Conservation (phyloP, 2,797 vertebrate genomes). For the Mormyrus proboscirostris region DNA sequence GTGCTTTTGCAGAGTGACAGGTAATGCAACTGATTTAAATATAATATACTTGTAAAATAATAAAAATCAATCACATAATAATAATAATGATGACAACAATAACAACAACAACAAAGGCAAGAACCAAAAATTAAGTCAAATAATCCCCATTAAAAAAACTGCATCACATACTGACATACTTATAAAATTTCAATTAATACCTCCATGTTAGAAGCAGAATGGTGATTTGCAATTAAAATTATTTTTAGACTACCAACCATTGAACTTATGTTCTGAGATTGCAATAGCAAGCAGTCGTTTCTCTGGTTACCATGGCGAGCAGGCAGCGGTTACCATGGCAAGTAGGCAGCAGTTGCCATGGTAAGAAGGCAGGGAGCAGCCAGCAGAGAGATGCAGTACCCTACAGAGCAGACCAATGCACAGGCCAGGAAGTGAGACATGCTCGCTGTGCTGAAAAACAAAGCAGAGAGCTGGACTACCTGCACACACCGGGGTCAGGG, state of each 20-base stretch:
- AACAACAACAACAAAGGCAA: neutral
- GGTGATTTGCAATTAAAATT: slow-evolving; percentile 17
- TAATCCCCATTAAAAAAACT: neutral
- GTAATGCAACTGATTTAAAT: neutral
- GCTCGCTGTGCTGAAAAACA: slow-evolving; percentile 13
- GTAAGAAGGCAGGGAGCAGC: slow-evolving; percentile 18
- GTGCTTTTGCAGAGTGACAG: neutral
- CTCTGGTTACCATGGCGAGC: slow-evolving; percentile 18
- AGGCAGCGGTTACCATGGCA: slow-evolving; percentile 20
- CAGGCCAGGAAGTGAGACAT: slow-evolving; percentile 8
- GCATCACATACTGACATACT: neutral
- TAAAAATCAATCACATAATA: neutral
- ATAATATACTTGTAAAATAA: neutral
- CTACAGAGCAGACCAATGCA: slow-evolving; percentile 17
- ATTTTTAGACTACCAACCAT: slow-evolving; percentile 13
- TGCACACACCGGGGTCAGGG: neutral
- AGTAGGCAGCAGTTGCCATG: slow-evolving; percentile 22
- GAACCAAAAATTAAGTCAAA: neutral
- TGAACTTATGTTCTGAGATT: slow-evolving; percentile 6
- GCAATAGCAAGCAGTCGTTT: slow-evolving; percentile 14
- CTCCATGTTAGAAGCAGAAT: slow-evolving; percentile 4
- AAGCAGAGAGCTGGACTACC: slow-evolving; percentile 1
- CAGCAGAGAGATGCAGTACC: slow-evolving; percentile 20
- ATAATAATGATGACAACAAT: neutral
- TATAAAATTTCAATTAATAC: slow-evolving; percentile 10